Conservation (phyloP, 2,888 invertebrate genomes). For the Leucophenga montana region DNA sequence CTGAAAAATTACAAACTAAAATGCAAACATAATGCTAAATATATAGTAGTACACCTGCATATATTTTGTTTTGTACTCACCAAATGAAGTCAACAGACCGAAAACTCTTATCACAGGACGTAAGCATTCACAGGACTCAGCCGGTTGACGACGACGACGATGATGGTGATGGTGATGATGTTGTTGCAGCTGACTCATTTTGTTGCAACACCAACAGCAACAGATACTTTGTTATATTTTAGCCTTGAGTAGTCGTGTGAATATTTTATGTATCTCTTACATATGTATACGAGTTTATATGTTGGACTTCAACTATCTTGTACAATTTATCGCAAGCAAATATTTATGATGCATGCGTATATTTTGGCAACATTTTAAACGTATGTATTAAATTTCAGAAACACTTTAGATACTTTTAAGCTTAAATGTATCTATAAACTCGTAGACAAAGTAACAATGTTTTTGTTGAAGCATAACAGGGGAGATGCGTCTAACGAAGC, state of each 20-base stretch:
- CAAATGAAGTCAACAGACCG: constrained; percentile 71
- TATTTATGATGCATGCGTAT: constrained; percentile 2
- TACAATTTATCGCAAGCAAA: background rate
- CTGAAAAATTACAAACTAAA: no score
- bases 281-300: background rate
- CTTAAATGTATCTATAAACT: no score
- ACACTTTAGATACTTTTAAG: no score
- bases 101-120: constrained; percentile 71
- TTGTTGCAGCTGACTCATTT: constrained; percentile 43
- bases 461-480: no score
- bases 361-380: background rate
- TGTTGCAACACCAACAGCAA: constrained; percentile 32
- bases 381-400: no score
- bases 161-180: constrained; percentile 39
- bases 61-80: constrained; percentile 55
- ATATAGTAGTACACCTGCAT: no score
- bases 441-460: no score
- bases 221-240: background rate
- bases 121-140: constrained; percentile 70
- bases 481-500: no score
- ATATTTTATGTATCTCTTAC: constrained; percentile 2
- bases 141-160: constrained; percentile 69
- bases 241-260: background rate
- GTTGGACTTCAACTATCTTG: background rate
- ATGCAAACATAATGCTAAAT: no score